phyloP scores from a whole-genome alignment of 2,888 invertebrate species.

The Crematogaster levior region DNA sequence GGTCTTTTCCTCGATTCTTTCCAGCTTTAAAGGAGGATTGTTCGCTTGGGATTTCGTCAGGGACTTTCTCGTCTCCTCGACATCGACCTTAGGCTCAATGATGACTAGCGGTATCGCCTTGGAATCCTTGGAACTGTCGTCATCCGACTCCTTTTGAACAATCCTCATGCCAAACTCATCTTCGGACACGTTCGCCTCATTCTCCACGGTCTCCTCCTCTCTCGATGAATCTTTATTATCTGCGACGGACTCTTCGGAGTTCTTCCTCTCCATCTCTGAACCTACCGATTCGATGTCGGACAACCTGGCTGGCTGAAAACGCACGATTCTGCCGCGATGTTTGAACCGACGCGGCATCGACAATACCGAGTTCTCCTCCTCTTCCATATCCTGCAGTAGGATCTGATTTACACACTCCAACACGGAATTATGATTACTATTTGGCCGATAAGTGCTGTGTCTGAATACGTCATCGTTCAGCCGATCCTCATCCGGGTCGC shows the following conservation, averaged over 20 bases:
- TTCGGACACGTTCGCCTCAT: constrained; percentile 77
- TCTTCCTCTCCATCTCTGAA: constrained; percentile 84
- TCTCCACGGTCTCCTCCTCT: constrained; percentile 57
- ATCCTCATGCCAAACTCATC: constrained; percentile 82
- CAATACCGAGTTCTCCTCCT: constrained; percentile 83
- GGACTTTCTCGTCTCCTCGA: constrained; percentile 63
- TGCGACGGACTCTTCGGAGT: constrained; percentile 80
- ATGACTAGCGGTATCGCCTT: constrained; percentile 83
- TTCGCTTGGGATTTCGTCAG: constrained; percentile 59
- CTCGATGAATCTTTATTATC: constrained; percentile 62
- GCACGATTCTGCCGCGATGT: constrained; percentile 83
- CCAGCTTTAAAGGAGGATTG: constrained; percentile 78
- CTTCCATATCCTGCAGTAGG: constrained; percentile 90
- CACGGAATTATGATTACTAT: constrained; percentile 93
- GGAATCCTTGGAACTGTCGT: constrained; percentile 71
- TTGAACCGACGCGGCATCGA: constrained; percentile 84
- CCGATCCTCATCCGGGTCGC: constrained; percentile 92
- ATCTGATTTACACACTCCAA: constrained; percentile 95
- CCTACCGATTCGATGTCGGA: constrained; percentile 85
- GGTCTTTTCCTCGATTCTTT: constrained; percentile 83
- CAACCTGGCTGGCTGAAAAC: constrained; percentile 82
- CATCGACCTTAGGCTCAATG: constrained; percentile 77
- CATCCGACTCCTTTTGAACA: constrained; percentile 63
- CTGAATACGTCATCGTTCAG: constrained; percentile 87
- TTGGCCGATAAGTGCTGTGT: constrained; percentile 83